Conservation (phyloP, 2,797 vertebrate species). For the Xiphophorus birchmanni region DNA sequence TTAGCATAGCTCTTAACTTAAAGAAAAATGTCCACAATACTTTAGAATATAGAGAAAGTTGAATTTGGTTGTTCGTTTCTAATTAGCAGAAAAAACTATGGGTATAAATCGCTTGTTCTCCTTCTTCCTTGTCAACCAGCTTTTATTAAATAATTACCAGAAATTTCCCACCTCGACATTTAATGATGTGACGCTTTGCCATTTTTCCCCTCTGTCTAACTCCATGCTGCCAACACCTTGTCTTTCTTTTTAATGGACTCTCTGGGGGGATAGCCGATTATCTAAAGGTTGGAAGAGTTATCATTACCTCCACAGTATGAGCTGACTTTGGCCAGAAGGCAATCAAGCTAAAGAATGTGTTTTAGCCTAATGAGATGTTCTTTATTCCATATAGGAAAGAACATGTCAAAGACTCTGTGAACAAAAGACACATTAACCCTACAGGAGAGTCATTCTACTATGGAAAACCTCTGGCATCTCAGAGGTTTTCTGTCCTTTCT, state of each 20-base stretch:
- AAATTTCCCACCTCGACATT: constrained; percentile 17
- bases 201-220: constrained; percentile 10
- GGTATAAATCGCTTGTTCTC: constrained; percentile 7
- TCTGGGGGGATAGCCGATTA: constrained; percentile 45
- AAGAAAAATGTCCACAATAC: not conserved
- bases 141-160: constrained; percentile 28
- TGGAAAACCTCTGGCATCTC: constrained; percentile 4
- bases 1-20: not conserved
- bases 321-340: constrained; percentile 44
- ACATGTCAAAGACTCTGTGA: constrained; percentile 44
- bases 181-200: constrained; percentile 11
- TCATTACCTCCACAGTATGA: constrained; percentile 58
- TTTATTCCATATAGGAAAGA: constrained; percentile 45
- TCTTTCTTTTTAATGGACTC: constrained; percentile 43
- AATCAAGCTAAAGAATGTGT: constrained; percentile 49
- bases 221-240: constrained; percentile 25
- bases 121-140: constrained; percentile 1
- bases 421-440: constrained; percentile 42
- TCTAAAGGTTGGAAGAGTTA: constrained; percentile 63
- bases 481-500: not conserved
- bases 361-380: constrained; percentile 59
- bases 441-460: constrained; percentile 24
- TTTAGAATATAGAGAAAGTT: not conserved
- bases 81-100: constrained; percentile 22
- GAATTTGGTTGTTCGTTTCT: not conserved